Conservation (phyloP, 2,113 vertebrate genomes). For the Mormyrus lacerda region DNA sequence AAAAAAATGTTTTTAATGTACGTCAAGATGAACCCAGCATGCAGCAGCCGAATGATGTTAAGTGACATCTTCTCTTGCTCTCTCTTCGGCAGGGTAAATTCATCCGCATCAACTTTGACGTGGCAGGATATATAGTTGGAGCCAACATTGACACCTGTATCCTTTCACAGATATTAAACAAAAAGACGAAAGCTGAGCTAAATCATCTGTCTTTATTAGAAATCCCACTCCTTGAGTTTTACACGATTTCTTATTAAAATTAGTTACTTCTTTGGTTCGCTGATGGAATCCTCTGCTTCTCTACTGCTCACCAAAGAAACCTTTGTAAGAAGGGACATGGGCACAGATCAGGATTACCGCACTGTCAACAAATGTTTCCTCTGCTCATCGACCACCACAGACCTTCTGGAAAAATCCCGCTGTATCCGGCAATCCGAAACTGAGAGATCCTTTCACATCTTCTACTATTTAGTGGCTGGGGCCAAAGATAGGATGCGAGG, state of each 20-base stretch:
- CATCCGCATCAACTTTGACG: conserved; percentile 31
- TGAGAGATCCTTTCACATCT: conserved; percentile 91
- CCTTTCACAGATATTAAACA: conserved; percentile 48
- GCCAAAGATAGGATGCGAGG: conserved; percentile 57
- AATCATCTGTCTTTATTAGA: not conserved
- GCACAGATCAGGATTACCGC: not conserved
- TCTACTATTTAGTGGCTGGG: conserved; percentile 89
- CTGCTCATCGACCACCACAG: conserved; percentile 49
- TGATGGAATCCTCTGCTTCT: not conserved
- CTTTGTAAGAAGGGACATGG: not conserved
- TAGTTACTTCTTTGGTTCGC: not conserved
- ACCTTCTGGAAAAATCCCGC: conserved; percentile 92
- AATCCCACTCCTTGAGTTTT: not conserved
- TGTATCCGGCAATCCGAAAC: conserved; percentile 88
- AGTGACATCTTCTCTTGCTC: not conserved
- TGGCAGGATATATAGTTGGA: conserved; percentile 66
- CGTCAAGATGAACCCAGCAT: not conserved
- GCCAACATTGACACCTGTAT: conserved; percentile 98
- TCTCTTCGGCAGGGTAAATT: conserved; percentile 70
- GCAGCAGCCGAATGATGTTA: not conserved
- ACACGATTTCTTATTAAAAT: not conserved
- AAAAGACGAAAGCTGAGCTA: not conserved
- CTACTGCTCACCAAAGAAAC: not conserved
- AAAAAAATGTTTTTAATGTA: no score
- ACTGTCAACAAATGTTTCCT: not conserved